phyloP scores from a whole-genome alignment of 1,140 invertebrate species.

The Andricus grossulariae region DNA sequence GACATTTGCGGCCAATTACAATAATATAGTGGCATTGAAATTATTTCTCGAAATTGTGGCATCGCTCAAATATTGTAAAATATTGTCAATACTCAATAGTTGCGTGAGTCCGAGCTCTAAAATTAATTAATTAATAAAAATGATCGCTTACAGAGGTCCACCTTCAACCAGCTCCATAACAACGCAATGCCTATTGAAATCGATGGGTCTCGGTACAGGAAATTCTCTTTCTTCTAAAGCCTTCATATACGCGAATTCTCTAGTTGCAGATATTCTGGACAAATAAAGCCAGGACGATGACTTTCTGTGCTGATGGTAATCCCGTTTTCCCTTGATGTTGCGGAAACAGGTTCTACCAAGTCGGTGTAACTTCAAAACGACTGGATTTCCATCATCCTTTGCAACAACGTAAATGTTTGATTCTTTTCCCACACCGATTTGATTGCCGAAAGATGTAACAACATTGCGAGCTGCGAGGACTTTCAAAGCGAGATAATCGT shows the following conservation, averaged over 20 bases:
- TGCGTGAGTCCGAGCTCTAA: no score
- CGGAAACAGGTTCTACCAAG: constrained; percentile 96
- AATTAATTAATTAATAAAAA: not conserved
- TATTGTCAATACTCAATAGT: no score
- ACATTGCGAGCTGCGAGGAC: constrained; percentile 87
- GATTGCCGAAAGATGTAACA: constrained; percentile 94
- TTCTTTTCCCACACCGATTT: constrained; percentile 99
- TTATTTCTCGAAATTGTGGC: no score
- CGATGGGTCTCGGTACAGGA: constrained; percentile 96
- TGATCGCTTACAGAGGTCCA: constrained; percentile 79
- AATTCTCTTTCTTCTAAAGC: constrained; percentile 93
- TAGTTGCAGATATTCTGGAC: constrained; percentile 96
- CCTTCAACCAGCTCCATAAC: constrained; percentile 95
- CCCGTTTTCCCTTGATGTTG: constrained; percentile 97
- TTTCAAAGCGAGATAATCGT: constrained; percentile 97
- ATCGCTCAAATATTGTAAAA: no score
- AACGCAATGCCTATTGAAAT: constrained; percentile 97
- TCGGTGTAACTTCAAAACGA: constrained; percentile 95
- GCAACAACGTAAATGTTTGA: constrained; percentile 95
- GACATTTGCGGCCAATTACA: no score
- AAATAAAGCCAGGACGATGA: constrained; percentile 97
- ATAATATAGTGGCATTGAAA: no score
- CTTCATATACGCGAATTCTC: constrained; percentile 99
- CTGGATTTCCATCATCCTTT: constrained; percentile 83
- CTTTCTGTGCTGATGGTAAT: constrained; percentile 95